phyloP scores from a whole-genome alignment of 2,797 vertebrate genomes.

The Lutra lutra region DNA sequence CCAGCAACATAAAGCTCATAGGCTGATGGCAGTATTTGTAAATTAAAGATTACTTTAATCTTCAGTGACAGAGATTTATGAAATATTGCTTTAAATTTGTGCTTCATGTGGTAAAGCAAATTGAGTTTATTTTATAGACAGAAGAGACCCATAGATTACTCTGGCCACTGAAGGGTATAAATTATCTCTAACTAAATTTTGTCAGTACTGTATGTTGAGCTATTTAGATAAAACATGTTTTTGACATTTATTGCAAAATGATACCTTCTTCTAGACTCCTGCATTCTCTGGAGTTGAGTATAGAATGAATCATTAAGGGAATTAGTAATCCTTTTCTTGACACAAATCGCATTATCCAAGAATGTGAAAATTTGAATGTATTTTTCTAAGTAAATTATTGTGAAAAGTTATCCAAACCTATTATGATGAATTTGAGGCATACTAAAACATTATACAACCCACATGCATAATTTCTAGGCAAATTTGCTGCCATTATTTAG shows the following conservation, averaged over 20 bases:
- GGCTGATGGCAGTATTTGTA: slow-evolving; percentile 81
- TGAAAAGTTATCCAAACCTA: slow-evolving; percentile 70
- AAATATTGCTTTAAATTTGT: slow-evolving; percentile 85
- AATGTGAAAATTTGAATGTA: slow-evolving; percentile 68
- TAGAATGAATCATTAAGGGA: slow-evolving; percentile 79
- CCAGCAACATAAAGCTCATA: slow-evolving; percentile 76
- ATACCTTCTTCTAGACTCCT: slow-evolving; percentile 76
- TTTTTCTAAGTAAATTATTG: slow-evolving; percentile 72
- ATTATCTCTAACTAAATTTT: slow-evolving; percentile 85
- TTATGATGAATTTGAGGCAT: slow-evolving; percentile 72
- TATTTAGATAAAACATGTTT: slow-evolving; percentile 86
- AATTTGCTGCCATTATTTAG: slow-evolving; percentile 72
- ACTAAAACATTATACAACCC: slow-evolving; percentile 70
- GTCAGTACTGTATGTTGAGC: slow-evolving; percentile 79
- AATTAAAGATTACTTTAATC: slow-evolving; percentile 87
- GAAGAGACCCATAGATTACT: slow-evolving; percentile 84
- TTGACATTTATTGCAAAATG: slow-evolving; percentile 86
- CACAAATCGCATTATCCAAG: slow-evolving; percentile 66
- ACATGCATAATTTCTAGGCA: slow-evolving; percentile 74
- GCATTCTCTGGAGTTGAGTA: slow-evolving; percentile 62
- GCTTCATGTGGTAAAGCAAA: slow-evolving; percentile 83
- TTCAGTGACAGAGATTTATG: slow-evolving; percentile 88
- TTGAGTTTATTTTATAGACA: slow-evolving; percentile 87
- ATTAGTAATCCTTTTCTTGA: slow-evolving; percentile 78
- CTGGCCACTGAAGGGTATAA: slow-evolving; percentile 83